Evolutionary conservation across 2,888 invertebrate genomes (phyloP).

Genomic region (Hemistola chrysoprasaria): DNA sequence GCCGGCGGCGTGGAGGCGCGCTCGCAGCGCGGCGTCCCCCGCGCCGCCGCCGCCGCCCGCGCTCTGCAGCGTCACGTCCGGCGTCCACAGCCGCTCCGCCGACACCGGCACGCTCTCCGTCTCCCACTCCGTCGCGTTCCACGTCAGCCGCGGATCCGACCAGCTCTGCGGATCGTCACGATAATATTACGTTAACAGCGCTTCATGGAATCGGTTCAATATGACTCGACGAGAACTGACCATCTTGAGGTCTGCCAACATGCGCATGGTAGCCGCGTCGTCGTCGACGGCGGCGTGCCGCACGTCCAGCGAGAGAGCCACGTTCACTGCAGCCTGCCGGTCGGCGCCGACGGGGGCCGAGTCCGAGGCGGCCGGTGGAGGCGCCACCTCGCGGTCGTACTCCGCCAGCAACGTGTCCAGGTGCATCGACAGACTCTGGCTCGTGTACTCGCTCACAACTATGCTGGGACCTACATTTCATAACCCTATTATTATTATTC

Average conservation of each 20-base stretch:
- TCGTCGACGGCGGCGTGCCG: constrained; percentile 86
- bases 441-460: constrained; percentile 34
- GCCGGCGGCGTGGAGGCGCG: constrained; percentile 85
- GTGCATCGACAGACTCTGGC: constrained; percentile 44
- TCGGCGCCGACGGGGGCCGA: constrained; percentile 86
- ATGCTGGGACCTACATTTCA: too few species aligned
- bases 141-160: constrained; percentile 87
- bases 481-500: too few species aligned
- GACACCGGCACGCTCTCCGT: constrained; percentile 83
- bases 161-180: constrained; percentile 81
- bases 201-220: too few species aligned
- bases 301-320: constrained; percentile 80
- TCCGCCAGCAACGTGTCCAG: constrained; percentile 65
- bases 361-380: constrained; percentile 65
- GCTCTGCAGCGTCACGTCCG: constrained; percentile 88
- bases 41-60: constrained; percentile 82
- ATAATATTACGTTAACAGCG: constrained; percentile 21
- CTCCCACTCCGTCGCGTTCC: constrained; percentile 86
- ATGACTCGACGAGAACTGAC: too few species aligned
- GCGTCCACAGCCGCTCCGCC: constrained; percentile 90
- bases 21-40: constrained; percentile 84
- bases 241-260: constrained; percentile 76
- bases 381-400: constrained; percentile 61
- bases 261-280: constrained; percentile 77
- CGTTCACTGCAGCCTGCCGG: constrained; percentile 66